Percentiles rank a stretch among this genome's conserved stretches.
These are phyloP conservation scores for Somateria mollissima DNA, from an alignment of 2,797 vertebrate genomes.

Conservation along the genomic window DNA sequence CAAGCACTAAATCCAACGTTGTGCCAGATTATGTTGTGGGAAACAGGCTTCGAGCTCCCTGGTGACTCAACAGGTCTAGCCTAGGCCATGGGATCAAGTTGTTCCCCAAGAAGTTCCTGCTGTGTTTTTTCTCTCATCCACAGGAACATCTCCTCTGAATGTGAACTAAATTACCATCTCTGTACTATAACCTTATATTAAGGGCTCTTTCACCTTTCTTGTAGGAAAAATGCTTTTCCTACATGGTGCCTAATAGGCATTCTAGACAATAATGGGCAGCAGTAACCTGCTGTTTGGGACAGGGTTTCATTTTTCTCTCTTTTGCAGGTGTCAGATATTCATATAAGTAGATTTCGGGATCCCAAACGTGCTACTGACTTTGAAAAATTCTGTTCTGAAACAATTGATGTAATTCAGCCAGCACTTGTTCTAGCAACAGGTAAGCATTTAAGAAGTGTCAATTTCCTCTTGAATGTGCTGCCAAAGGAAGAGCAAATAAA, in stretches of 20 bases:
- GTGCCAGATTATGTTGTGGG: slow-evolving; percentile 2
- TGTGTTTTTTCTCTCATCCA: background rate
- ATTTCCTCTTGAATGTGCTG: background rate
- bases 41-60: slow-evolving; percentile 22
- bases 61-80: background rate
- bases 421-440: slow-evolving; percentile 94
- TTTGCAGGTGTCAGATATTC: slow-evolving; percentile 93
- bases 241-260: background rate
- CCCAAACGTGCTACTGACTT: slow-evolving; percentile 88
- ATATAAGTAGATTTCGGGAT: slow-evolving; percentile 93
- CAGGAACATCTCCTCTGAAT: background rate
- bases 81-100: background rate
- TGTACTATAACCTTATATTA: background rate
- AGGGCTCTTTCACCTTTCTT: background rate
- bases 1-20: background rate
- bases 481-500: background rate
- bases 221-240: background rate
- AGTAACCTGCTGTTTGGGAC: background rate
- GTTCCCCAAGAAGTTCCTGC: background rate
- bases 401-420: slow-evolving; percentile 88
- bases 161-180: background rate
- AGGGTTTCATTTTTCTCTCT: slow-evolving; percentile 10
- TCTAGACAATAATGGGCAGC: background rate
- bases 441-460: slow-evolving; percentile 63
- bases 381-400: slow-evolving; percentile 93